Percentiles rank a stretch among this genome's conserved stretches.
These are phyloP conservation scores for Bombus consobrinus DNA, from an alignment of 1,140 invertebrate species.

Conservation along the genomic window DNA sequence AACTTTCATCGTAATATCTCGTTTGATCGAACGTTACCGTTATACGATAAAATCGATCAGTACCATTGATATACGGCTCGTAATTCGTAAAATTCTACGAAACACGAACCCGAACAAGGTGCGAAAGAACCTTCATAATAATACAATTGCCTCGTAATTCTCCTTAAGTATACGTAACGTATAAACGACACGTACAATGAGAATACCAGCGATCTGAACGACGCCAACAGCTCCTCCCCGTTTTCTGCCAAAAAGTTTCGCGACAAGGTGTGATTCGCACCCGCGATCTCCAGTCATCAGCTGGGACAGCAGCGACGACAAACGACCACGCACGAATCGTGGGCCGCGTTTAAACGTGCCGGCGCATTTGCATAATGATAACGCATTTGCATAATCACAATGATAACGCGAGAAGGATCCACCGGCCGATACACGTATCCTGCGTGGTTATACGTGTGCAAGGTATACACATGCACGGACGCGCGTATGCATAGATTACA, in stretches of 20 bases:
- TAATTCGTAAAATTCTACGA: too few relatives aligned
- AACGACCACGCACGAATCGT: constrained; percentile 30
- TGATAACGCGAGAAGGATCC: constrained; percentile 63
- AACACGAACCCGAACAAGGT: too few relatives aligned
- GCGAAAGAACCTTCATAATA: too few relatives aligned
- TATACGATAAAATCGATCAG: too few relatives aligned
- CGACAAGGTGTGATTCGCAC: background rate
- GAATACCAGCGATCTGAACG: too few relatives aligned
- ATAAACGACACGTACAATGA: too few relatives aligned
- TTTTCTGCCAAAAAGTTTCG: background rate
- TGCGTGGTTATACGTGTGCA: background rate
- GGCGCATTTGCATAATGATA: constrained; percentile 67
- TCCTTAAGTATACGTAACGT: too few relatives aligned
- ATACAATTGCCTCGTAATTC: too few relatives aligned
- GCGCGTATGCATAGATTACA: background rate
- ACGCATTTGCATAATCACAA: constrained; percentile 73
- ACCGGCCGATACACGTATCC: constrained; percentile 2
- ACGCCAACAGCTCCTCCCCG: background rate
- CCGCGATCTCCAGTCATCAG: background rate
- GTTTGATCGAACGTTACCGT: too few relatives aligned
- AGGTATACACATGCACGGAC: background rate
- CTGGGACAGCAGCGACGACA: constrained; percentile 28
- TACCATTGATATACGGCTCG: too few relatives aligned
- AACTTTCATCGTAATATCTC: background rate
- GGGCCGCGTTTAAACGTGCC: background rate